phyloP scores from a whole-genome alignment of 2,888 invertebrate genomes.

The Drosophila buzzatii region DNA sequence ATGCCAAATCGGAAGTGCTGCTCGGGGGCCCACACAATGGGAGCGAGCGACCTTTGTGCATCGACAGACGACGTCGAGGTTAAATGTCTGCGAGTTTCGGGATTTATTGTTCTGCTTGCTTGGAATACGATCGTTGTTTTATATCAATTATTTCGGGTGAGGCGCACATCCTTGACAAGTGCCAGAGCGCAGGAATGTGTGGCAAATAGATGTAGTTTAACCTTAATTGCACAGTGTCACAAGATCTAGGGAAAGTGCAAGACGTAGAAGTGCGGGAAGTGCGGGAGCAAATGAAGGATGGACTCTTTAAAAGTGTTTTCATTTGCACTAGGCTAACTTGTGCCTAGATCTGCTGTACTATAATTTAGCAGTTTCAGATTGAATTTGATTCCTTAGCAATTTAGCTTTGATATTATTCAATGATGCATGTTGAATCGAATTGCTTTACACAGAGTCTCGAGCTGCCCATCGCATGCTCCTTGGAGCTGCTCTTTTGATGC shows the following conservation, averaged over 20 bases:
- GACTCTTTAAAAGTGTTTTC: not conserved
- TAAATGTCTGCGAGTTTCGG: conserved; percentile 53
- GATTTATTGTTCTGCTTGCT: conserved; percentile 62
- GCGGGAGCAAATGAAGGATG: not conserved
- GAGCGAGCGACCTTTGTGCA: conserved; percentile 17
- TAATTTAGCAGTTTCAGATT: no score
- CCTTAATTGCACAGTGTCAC: conserved; percentile 24
- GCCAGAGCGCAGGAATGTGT: conserved; percentile 29
- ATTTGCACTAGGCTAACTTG: no score
- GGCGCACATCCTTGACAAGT: conserved; percentile 59
- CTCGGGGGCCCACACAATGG: conserved; percentile 39
- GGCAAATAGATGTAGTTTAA: conserved; percentile 13
- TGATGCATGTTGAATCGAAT: no score
- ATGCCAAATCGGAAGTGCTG: conserved; percentile 69
- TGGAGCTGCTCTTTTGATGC: no score
- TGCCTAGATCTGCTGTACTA: no score
- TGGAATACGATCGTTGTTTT: conserved; percentile 65
- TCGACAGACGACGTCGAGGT: conserved; percentile 46
- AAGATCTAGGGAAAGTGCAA: not conserved
- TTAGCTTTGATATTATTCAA: no score
- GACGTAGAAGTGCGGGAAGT: not conserved
- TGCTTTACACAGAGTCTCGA: no score
- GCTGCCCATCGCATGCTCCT: no score
- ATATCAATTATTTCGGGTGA: conserved; percentile 52
- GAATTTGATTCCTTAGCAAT: no score